These are phyloP conservation scores for Dendrocopos noguchii DNA, from an alignment of 2,113 vertebrate species.

Conservation along the genomic window DNA sequence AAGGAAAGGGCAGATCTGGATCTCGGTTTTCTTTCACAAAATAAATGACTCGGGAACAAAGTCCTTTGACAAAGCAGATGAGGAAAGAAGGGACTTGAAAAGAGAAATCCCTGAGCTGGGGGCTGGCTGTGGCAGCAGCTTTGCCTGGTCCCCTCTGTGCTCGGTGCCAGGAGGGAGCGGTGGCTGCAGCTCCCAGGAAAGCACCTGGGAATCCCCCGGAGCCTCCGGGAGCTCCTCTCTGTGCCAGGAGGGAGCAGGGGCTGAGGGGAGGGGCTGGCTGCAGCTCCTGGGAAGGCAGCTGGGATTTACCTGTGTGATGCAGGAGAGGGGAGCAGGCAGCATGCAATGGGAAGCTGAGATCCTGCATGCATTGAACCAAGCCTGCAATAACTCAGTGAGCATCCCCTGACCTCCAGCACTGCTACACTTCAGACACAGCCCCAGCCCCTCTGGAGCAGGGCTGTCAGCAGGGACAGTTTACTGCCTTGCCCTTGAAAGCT, in stretches of 20 bases:
- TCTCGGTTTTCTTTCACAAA: not conserved
- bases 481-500: not conserved
- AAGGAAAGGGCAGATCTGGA: not conserved
- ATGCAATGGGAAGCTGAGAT: not conserved
- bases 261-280: not conserved
- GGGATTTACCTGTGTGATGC: not conserved
- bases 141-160: not conserved
- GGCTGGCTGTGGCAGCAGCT: not conserved
- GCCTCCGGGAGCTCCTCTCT: no score
- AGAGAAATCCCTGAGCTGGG: fast-evolving
- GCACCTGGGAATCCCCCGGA: not conserved
- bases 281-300: fast-evolving
- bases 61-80: not conserved
- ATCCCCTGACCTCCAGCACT: not conserved
- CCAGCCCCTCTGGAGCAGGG: not conserved
- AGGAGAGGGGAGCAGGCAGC: fast-evolving
- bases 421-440: fast-evolving
- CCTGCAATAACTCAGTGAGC: not conserved
- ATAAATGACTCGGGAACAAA: not conserved
- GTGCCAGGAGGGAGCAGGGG: not conserved
- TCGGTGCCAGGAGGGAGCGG: not conserved
- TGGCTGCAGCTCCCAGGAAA: fast-evolving
- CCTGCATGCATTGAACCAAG: not conserved
- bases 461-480: not conserved
- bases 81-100: not conserved